phyloP scores from a whole-genome alignment of 2,888 invertebrate genomes.

The Crepidodera aurea region DNA sequence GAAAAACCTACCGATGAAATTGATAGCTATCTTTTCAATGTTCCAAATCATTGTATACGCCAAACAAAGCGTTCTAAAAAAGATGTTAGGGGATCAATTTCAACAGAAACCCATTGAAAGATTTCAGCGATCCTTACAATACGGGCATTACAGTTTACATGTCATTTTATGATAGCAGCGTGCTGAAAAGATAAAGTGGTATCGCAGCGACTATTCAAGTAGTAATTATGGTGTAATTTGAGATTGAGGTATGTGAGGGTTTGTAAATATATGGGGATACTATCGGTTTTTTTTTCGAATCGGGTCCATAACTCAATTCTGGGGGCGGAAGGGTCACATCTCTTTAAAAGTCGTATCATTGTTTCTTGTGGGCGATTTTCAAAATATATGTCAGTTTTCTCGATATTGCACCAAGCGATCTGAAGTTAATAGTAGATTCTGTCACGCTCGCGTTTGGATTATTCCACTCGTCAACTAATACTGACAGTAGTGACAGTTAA shows the following conservation, averaged over 20 bases:
- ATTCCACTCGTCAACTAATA: too few relatives aligned
- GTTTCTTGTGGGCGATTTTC: too few relatives aligned
- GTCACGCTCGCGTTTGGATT: too few relatives aligned
- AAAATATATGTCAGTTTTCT: too few relatives aligned
- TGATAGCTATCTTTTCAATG: conserved; percentile 16
- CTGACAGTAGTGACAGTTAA: too few relatives aligned
- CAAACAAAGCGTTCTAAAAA: conserved; percentile 27
- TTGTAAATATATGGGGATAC: too few relatives aligned
- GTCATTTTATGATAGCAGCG: neutral
- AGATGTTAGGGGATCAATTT: conserved; percentile 18
- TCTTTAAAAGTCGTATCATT: too few relatives aligned
- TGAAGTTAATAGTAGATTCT: too few relatives aligned
- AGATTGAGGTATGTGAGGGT: conserved; percentile 18
- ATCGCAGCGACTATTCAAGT: neutral
- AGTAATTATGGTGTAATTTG: conserved; percentile 28
- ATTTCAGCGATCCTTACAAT: conserved; percentile 18
- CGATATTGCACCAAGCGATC: too few relatives aligned
- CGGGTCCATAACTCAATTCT: too few relatives aligned
- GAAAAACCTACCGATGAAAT: conserved; percentile 4
- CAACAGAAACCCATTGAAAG: conserved; percentile 3
- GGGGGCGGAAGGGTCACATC: too few relatives aligned
- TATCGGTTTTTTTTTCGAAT: too few relatives aligned
- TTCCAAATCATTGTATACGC: conserved; percentile 28
- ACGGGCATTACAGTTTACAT: neutral
- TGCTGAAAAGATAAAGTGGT: conserved; percentile 5